Evolutionary conservation across 2,113 vertebrate genomes (phyloP), one percentile per base, ranked within the genome.

Genomic region (Eurystomus gularis): DNA sequence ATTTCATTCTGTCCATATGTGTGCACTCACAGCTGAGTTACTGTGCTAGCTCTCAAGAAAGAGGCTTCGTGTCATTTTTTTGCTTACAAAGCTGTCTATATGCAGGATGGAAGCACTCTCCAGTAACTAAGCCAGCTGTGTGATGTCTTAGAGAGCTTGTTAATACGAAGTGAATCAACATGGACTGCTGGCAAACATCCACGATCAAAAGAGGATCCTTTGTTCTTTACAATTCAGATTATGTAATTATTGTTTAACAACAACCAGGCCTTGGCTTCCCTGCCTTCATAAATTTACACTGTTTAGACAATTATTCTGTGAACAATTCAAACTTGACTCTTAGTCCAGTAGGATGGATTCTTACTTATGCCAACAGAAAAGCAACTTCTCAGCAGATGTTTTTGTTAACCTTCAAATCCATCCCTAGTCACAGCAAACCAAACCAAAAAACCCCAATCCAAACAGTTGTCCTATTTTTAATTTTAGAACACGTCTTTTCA

Each of bases 401-500:
- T 72, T 40, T 29, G 16, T 75, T 62, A 66, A 54, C 9, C 16
- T 87, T 58, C 35, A 52, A 75, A 85, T 71, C 51, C 20, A 76
- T 42, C 24, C 12, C 23, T 10, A 26, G 23, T 83, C 72, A 68
- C 15, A 13, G 29, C 6, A 66, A 82, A 71, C 9, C 49, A 70
- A 25, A 13, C 2, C 17, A 6, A 11, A n/a, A 55, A 39, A 37
- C 3, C 1, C 3, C 5, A 65, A 40, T 20, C 3, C 35, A 52
- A 76, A 42, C 4, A 48, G 37, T 6, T 79, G 13, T 42, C 11
- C 21, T 75, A 42, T 55, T 72, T 33, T 2, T 1, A 9, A 85
- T 57, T 88, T 37, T 46, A 65, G 26, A 85, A 82, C 3, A 6
- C 18, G 2, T 2, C 55, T 81, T 72, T 48, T 8, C 3, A 24